These are phyloP conservation scores for Borostomias antarcticus DNA, from an alignment of 2,797 vertebrate genomes.

Conservation along the genomic window DNA sequence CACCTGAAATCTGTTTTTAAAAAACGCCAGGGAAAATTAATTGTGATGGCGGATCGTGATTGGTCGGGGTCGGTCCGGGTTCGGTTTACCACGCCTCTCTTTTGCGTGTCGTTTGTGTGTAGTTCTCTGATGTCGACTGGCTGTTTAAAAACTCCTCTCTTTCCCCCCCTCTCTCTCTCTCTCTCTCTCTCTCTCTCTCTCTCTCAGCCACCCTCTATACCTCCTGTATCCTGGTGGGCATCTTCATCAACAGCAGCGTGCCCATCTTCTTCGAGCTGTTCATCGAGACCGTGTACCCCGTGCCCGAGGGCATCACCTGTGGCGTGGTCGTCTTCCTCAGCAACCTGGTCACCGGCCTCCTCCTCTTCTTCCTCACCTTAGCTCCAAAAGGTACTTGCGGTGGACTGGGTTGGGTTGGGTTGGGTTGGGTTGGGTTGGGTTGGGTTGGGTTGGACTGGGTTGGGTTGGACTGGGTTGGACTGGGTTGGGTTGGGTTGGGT, in stretches of 20 bases:
- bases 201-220: constrained; percentile 90
- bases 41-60: too few species aligned
- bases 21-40: too few species aligned
- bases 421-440: background rate
- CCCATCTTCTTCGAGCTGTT: constrained; percentile 98
- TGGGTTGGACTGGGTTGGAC: too few species aligned
- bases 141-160: too few species aligned
- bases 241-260: constrained; percentile 94
- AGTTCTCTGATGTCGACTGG: too few species aligned
- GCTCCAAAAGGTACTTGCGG: constrained; percentile 93
- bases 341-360: constrained; percentile 91
- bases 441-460: background rate
- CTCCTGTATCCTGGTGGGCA: constrained; percentile 95
- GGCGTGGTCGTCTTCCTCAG: constrained; percentile 96
- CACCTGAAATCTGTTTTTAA: too few species aligned
- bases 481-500: too few species aligned
- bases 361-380: constrained; percentile 95
- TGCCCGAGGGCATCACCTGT: constrained; percentile 98
- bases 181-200: constrained; percentile 5
- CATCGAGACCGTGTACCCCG: constrained; percentile 97
- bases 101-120: background rate
- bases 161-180: background rate
- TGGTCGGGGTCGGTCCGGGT: background rate
- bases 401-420: background rate
- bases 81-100: background rate